Conservation (phyloP, 1,140 invertebrate genomes). For the Colletes gigas region DNA sequence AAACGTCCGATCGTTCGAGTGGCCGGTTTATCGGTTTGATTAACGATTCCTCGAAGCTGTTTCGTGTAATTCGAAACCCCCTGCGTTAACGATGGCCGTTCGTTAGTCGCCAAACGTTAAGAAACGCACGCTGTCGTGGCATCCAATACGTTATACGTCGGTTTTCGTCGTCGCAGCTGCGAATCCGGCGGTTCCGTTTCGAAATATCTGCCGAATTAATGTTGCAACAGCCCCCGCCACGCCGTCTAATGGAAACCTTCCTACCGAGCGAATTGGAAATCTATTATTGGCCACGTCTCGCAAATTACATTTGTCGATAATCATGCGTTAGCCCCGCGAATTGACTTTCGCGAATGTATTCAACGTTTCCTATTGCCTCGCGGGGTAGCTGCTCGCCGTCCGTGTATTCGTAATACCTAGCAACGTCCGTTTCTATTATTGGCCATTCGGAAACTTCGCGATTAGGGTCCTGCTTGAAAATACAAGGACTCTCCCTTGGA, state of each 20-base stretch:
- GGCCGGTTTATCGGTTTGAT: too few species aligned
- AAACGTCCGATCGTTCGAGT: too few species aligned
- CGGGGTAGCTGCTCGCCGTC: background rate
- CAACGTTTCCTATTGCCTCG: slow-evolving; percentile 25
- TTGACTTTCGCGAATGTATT: slow-evolving; percentile 21
- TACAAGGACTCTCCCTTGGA: background rate
- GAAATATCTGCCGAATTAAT: slow-evolving; percentile 22
- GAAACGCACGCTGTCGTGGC: too few species aligned
- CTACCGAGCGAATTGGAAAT: slow-evolving; percentile 44
- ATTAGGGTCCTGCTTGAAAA: background rate
- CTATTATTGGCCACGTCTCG: slow-evolving; percentile 49
- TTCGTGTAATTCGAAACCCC: too few species aligned
- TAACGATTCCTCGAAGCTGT: too few species aligned
- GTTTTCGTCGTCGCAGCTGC: background rate
- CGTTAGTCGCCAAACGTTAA: too few species aligned
- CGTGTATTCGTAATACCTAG: slow-evolving; percentile 5
- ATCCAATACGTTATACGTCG: too few species aligned
- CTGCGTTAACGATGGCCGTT: too few species aligned
- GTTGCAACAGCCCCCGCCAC: background rate
- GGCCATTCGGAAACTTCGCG: background rate
- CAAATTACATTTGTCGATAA: slow-evolving; percentile 57
- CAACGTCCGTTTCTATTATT: slow-evolving; percentile 6
- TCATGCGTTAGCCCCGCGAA: slow-evolving; percentile 37
- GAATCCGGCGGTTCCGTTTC: background rate
- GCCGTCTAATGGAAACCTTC: slow-evolving; percentile 47